These are phyloP conservation scores for Crotalus horridus DNA, from an alignment of 2,113 vertebrate species.

Conservation along the genomic window DNA sequence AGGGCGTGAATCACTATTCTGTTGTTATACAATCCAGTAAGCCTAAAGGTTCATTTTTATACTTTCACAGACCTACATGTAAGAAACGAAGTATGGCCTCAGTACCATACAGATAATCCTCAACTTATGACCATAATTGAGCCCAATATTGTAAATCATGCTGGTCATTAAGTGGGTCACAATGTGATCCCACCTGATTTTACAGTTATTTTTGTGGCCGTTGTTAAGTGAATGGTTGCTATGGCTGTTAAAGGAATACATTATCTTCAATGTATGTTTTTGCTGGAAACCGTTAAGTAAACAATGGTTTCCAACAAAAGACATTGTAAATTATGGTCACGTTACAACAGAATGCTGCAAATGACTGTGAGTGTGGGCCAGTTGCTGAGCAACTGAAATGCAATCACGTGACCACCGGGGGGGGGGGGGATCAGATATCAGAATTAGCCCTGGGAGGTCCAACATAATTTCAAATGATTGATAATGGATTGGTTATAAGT, in stretches of 20 bases:
- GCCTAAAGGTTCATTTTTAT: background rate
- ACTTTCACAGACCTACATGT: background rate
- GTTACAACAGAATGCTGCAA: background rate
- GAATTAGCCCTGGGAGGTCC: background rate
- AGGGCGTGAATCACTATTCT: background rate
- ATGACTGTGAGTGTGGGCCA: background rate
- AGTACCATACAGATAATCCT: background rate
- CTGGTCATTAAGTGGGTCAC: background rate
- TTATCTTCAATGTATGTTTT: background rate
- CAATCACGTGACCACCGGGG: background rate
- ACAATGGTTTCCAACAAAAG: background rate
- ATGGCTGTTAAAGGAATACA: background rate
- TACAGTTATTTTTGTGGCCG: background rate
- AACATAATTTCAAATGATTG: background rate
- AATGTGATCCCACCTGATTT: background rate
- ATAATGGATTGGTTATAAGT: background rate
- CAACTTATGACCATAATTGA: background rate
- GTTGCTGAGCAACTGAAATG: background rate
- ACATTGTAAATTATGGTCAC: background rate
- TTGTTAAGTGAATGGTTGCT: background rate
- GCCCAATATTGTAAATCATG: background rate
- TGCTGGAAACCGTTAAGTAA: background rate
- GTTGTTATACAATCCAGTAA: too few species aligned
- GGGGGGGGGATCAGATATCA: background rate
- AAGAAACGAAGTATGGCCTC: background rate